phyloP scores from a whole-genome alignment of 2,888 invertebrate species.

The Calliopum simillimum region DNA sequence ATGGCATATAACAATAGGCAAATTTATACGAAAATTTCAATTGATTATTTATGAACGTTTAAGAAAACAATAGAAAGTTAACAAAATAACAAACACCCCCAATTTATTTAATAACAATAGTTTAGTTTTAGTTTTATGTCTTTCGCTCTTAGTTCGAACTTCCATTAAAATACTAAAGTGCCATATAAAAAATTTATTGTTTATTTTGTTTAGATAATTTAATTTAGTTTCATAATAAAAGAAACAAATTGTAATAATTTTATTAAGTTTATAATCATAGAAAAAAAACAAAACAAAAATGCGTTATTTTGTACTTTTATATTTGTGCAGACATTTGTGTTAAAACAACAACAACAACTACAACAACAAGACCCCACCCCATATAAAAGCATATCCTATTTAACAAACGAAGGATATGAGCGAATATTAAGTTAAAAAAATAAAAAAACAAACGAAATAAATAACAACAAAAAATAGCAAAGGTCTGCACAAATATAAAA shows the following conservation, averaged over 20 bases:
- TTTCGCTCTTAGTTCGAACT: too few relatives aligned
- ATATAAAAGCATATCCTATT: slow-evolving; percentile 46
- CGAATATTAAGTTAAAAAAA: neutral
- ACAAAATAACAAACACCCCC: neutral
- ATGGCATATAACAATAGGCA: slow-evolving; percentile 57
- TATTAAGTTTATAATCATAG: too few relatives aligned
- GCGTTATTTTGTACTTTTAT: slow-evolving; percentile 64
- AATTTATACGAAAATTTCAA: slow-evolving; percentile 49
- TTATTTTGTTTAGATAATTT: too few relatives aligned
- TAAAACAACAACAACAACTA: slow-evolving; percentile 22
- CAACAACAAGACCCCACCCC: neutral
- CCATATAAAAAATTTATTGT: too few relatives aligned
- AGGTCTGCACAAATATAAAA: slow-evolving; percentile 57
- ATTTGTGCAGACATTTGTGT: slow-evolving; percentile 57
- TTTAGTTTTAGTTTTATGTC: neutral
- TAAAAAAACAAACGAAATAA: neutral
- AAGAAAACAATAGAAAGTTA: slow-evolving; percentile 33
- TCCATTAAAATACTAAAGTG: too few relatives aligned
- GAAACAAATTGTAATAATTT: too few relatives aligned
- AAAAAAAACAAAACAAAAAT: slow-evolving; percentile 44
- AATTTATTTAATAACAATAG: neutral
- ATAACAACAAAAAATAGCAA: slow-evolving; percentile 24
- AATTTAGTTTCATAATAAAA: too few relatives aligned
- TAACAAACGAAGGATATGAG: slow-evolving; percentile 54
- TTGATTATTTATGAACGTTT: slow-evolving; percentile 42